These are phyloP conservation scores for Boulengerochromis microlepis DNA, from an alignment of 2,113 vertebrate species.

Conservation along the genomic window DNA sequence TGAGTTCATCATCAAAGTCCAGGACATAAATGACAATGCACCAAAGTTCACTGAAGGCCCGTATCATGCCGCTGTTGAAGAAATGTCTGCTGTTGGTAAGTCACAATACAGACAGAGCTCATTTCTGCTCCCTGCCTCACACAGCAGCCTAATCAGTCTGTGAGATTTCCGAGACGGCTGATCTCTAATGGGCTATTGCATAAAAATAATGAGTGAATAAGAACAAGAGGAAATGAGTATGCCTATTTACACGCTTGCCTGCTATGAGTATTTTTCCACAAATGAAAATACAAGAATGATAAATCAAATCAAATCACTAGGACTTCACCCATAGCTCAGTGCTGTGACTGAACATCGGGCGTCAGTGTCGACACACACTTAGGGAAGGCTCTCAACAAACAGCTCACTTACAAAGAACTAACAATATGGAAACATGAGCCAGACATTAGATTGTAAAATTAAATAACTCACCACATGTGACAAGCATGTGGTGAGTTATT, in stretches of 20 bases:
- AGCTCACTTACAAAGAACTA: not conserved
- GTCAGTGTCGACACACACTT: not conserved
- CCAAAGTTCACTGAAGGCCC: slow-evolving; percentile 91
- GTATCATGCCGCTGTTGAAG: slow-evolving; percentile 88
- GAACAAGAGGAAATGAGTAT: slow-evolving; percentile 23
- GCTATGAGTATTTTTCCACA: not conserved
- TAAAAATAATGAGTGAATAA: slow-evolving; percentile 55
- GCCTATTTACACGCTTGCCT: slow-evolving; percentile 38
- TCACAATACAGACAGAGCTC: slow-evolving; percentile 22
- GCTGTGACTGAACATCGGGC: not conserved
- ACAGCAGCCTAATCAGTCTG: slow-evolving; percentile 30
- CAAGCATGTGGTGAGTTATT: not conserved
- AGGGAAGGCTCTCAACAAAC: not conserved
- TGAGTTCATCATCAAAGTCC: slow-evolving; percentile 98
- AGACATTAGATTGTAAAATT: not conserved
- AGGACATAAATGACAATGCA: slow-evolving; percentile 99
- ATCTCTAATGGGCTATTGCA: slow-evolving; percentile 49
- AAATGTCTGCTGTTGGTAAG: slow-evolving; percentile 96
- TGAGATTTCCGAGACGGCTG: slow-evolving; percentile 23
- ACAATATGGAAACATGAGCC: not conserved
- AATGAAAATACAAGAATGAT: slow-evolving; percentile 32
- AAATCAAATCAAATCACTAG: slow-evolving; percentile 23
- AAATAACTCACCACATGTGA: not conserved
- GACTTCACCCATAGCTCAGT: not conserved
- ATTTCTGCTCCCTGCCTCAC: not conserved